A percentile compares a stretch with the other conserved stretches of the same genome.
phyloP scores from a whole-genome alignment of 2,888 invertebrate species.

The Tenodera sinensis region DNA sequence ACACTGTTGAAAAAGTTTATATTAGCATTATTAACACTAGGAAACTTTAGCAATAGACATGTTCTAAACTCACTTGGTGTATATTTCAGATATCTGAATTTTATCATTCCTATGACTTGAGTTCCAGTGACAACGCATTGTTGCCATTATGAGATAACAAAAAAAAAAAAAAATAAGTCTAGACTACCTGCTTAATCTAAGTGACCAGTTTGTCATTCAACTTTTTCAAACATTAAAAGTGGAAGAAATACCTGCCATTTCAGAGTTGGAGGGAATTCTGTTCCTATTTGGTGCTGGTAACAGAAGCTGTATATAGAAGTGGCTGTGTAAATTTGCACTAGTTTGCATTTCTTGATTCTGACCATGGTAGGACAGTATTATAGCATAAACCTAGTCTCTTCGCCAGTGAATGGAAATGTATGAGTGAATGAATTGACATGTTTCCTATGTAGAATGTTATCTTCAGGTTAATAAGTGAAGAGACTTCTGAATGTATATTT shows the following conservation, averaged over 20 bases:
- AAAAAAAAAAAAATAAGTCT: not conserved
- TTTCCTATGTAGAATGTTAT: not conserved
- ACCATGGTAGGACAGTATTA: not conserved
- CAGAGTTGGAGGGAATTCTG: not conserved
- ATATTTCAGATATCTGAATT: not conserved
- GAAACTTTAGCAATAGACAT: not conserved
- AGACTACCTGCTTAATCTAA: not conserved
- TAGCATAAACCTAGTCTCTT: not conserved
- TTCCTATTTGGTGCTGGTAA: not conserved
- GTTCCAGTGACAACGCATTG: not conserved
- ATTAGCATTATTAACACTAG: not conserved
- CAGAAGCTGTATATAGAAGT: not conserved
- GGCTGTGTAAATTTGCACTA: not conserved
- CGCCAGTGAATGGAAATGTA: not conserved
- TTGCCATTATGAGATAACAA: not conserved
- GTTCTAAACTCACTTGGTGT: not conserved
- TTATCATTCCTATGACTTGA: not conserved
- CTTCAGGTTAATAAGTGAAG: not conserved
- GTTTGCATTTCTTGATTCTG: not conserved
- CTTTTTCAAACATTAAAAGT: not conserved
- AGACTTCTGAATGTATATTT: not conserved
- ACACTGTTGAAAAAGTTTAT: not conserved
- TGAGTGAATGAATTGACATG: not conserved
- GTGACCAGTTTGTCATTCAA: not conserved
- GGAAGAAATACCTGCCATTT: too few species aligned